Evolutionary conservation across 2,797 vertebrate species (phyloP).

Genomic region (Sylvilagus floridanus): DNA sequence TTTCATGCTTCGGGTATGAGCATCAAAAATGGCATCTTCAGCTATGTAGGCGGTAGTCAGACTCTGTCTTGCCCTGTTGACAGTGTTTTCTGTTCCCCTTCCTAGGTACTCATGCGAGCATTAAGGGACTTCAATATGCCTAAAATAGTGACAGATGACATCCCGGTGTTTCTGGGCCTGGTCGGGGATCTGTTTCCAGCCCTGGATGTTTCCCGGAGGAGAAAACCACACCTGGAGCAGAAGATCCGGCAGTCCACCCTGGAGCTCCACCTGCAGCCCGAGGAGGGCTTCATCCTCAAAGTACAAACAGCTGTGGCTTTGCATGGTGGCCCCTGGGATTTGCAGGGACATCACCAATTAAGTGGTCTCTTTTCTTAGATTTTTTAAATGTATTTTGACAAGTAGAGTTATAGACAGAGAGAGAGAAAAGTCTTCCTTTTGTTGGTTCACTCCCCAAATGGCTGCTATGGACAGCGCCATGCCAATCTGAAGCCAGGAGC

Average conservation of each 20-base stretch:
- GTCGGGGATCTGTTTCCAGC: conserved; percentile 93
- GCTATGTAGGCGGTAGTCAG: neutral
- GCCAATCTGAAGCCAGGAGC: too few species aligned
- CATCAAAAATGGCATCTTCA: conserved; percentile 50
- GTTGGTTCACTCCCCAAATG: too few species aligned
- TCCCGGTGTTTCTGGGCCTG: conserved; percentile 91
- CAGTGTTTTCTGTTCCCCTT: conserved; percentile 50
- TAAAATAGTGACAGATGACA: conserved; percentile 93
- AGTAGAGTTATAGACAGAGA: too few species aligned
- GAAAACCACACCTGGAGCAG: conserved; percentile 91
- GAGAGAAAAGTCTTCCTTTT: too few species aligned
- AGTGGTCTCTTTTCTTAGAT: neutral
- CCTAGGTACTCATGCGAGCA: conserved; percentile 91
- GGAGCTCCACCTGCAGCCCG: conserved; percentile 92
- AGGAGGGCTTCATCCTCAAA: conserved; percentile 94
- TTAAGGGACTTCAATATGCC: conserved; percentile 94
- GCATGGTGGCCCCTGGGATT: conserved; percentile 69
- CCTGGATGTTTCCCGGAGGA: conserved; percentile 90
- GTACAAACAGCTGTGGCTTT: conserved; percentile 85
- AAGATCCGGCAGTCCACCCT: conserved; percentile 90
- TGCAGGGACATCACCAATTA: conserved; percentile 68
- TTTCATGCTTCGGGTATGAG: neutral
- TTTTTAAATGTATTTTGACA: too few species aligned
- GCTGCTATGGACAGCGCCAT: too few species aligned
- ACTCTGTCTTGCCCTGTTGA: neutral